Conservation (phyloP, 2,888 invertebrate species). For the Frankliniella intonsa region DNA sequence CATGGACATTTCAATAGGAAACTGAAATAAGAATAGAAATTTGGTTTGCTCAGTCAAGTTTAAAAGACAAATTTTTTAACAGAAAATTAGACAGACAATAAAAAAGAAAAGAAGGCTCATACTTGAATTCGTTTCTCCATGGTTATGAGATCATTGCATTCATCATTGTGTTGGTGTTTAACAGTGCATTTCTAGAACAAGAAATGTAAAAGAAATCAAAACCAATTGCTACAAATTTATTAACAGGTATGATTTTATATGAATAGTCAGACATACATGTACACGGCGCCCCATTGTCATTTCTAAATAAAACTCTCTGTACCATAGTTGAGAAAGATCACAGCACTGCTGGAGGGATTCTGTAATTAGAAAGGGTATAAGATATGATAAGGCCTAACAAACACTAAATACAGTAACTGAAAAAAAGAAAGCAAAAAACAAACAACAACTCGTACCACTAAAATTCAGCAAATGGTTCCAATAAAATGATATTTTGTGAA, state of each 20-base stretch:
- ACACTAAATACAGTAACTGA: too few relatives aligned
- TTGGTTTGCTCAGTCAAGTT: neutral
- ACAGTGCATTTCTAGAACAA: constrained; percentile 75
- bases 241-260: neutral
- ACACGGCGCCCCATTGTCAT: constrained; percentile 99
- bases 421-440: neutral
- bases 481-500: constrained; percentile 94
- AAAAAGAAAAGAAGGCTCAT: constrained; percentile 39
- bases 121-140: constrained; percentile 87
- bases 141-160: constrained; percentile 86
- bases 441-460: constrained; percentile 56
- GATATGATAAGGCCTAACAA: neutral
- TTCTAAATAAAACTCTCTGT: constrained; percentile 96
- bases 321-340: constrained; percentile 97
- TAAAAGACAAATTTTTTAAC: too few relatives aligned
- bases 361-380: constrained; percentile 42
- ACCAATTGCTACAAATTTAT: neutral
- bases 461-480: constrained; percentile 94
- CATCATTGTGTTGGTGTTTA: constrained; percentile 87
- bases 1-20: constrained; percentile 99
- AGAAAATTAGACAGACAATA: neutral
- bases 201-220: constrained; percentile 23
- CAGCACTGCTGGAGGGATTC: constrained; percentile 92
- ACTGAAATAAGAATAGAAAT: constrained; percentile 54
- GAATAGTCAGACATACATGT: constrained; percentile 57